A percentile compares a stretch with the other conserved stretches of the same genome.
Conservation (phyloP, 2,888 invertebrate species). For the Synanthedon tipuliformis region DNA sequence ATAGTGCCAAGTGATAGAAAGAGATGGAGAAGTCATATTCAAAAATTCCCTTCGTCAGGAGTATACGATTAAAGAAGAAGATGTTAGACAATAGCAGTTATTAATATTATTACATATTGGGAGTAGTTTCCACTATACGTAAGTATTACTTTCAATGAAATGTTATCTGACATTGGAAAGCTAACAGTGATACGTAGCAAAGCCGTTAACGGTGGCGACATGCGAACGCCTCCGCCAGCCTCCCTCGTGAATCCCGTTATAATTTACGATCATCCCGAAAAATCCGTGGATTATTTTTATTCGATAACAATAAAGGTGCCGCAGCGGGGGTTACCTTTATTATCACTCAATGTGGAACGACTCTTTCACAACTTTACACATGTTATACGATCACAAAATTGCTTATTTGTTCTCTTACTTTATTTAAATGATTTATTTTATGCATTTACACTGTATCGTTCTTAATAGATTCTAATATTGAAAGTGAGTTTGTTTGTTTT, state of each 20-base stretch:
- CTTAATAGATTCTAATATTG: too few species aligned
- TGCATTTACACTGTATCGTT: too few species aligned
- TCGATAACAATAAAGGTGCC: slow-evolving; percentile 68
- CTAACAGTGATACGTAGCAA: not conserved
- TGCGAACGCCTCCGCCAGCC: slow-evolving; percentile 26
- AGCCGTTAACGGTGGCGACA: slow-evolving; percentile 18
- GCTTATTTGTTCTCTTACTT: not conserved
- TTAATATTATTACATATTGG: too few species aligned
- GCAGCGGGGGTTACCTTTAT: slow-evolving; percentile 63
- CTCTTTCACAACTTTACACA: slow-evolving; percentile 62
- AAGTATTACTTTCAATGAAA: too few species aligned
- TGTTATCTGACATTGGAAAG: not conserved
- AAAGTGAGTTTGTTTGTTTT: too few species aligned
- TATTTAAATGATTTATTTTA: too few species aligned
- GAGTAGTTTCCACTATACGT: too few species aligned
- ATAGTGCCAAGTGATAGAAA: too few species aligned
- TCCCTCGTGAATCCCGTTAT: slow-evolving; percentile 54
- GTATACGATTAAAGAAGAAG: too few species aligned
- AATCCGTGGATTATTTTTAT: slow-evolving; percentile 69
- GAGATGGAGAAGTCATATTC: too few species aligned
- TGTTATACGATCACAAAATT: slow-evolving; percentile 29
- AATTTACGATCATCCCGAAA: slow-evolving; percentile 69
- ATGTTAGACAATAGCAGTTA: too few species aligned
- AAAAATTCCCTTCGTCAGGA: too few species aligned
- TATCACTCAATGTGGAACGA: slow-evolving; percentile 60